These are phyloP conservation scores for Syritta pipiens DNA, from an alignment of 2,888 invertebrate genomes.

Conservation along the genomic window DNA sequence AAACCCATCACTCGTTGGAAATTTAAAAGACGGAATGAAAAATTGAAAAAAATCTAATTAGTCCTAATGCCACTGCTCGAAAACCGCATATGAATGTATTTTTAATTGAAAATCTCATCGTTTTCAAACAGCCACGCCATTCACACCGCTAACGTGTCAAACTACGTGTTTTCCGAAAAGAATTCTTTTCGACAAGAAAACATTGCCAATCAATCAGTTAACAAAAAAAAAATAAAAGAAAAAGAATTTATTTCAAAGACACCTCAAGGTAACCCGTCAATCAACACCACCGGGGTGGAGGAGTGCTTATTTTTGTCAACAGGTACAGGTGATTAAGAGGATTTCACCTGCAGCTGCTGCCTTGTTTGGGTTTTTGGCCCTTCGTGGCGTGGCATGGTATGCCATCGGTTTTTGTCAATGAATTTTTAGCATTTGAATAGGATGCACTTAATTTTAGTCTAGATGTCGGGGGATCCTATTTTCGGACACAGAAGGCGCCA, in stretches of 20 bases:
- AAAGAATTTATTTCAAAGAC: neutral
- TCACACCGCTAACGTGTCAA: neutral
- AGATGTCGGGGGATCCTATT: conserved; percentile 13
- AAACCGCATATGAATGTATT: neutral
- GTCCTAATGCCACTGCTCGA: neutral
- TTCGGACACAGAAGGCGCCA: conserved; percentile 31
- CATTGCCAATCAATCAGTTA: conserved; percentile 11
- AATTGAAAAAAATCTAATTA: conserved; percentile 4
- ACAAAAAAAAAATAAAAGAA: too few species aligned
- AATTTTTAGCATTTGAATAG: neutral
- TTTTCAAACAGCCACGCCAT: neutral
- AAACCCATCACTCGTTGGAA: conserved; percentile 4
- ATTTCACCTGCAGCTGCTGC: conserved; percentile 20
- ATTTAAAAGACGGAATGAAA: neutral
- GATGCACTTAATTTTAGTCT: conserved; percentile 16
- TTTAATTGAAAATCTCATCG: neutral
- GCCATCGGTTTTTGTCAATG: conserved; percentile 12
- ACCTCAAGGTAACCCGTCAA: conserved; percentile 19
- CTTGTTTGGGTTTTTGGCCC: neutral
- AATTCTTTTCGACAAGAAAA: neutral
- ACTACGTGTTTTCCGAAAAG: neutral
- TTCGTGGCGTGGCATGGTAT: neutral
- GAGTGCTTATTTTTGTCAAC: neutral
- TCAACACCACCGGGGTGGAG: conserved; percentile 11
- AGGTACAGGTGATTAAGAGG: conserved; percentile 23